Conservation (phyloP, 1,140 invertebrate genomes). For the Brachionus plicatilis region DNA sequence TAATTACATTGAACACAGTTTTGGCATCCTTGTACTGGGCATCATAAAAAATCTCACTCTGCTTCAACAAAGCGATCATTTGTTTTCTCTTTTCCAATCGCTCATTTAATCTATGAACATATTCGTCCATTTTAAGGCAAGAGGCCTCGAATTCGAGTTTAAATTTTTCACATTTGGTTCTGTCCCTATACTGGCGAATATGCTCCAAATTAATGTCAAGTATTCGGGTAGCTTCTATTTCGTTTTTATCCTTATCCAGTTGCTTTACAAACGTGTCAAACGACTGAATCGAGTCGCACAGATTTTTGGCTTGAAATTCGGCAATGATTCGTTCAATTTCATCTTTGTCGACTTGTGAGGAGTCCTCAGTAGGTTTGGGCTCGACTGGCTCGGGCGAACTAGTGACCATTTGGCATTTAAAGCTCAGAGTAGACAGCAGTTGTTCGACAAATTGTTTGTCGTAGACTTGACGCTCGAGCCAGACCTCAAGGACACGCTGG, state of each 20-base stretch:
- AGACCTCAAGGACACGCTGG: slow-evolving; percentile 82
- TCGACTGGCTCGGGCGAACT: not conserved
- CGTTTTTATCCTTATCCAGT: not conserved
- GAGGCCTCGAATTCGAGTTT: slow-evolving; percentile 77
- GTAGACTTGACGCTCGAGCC: slow-evolving; percentile 82
- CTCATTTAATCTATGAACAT: slow-evolving; percentile 70
- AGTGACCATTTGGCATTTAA: not conserved
- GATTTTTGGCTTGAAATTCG: slow-evolving; percentile 19
- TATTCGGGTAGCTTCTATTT: not conserved
- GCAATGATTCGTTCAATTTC: slow-evolving; percentile 20
- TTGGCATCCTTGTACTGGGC: slow-evolving; percentile 82
- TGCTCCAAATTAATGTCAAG: slow-evolving; percentile 21
- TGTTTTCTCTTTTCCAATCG: slow-evolving; percentile 73
- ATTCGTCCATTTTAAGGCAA: slow-evolving; percentile 69
- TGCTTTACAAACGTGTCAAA: not conserved
- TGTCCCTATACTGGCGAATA: slow-evolving; percentile 60
- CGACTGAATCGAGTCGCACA: not conserved
- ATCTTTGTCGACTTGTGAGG: not conserved
- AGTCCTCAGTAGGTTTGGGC: not conserved
- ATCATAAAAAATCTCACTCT: slow-evolving; percentile 77
- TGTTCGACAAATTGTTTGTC: slow-evolving; percentile 69
- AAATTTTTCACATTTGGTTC: slow-evolving; percentile 75
- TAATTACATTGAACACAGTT: slow-evolving; percentile 69
- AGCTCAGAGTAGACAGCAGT: not conserved
- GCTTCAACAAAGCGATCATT: slow-evolving; percentile 68